These are phyloP conservation scores for Elmis aenea DNA, from an alignment of 2,888 invertebrate genomes.

Conservation along the genomic window DNA sequence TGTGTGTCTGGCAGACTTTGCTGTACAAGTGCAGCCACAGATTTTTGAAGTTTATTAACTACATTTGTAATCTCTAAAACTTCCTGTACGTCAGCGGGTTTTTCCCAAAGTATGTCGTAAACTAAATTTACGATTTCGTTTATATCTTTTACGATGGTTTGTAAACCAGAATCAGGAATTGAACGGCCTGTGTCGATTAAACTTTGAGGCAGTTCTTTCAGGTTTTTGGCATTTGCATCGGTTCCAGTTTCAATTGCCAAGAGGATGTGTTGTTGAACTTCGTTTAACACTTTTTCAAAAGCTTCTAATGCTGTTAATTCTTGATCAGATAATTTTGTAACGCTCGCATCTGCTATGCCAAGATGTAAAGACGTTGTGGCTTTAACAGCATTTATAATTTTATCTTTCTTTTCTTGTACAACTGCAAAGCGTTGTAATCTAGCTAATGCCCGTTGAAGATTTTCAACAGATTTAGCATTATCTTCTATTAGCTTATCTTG, in stretches of 20 bases:
- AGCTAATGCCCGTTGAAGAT: conserved; percentile 14
- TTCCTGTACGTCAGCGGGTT: neutral
- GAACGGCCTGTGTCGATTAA: neutral
- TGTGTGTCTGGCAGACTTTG: conserved; percentile 6
- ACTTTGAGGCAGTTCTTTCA: neutral
- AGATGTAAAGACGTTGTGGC: conserved; percentile 10
- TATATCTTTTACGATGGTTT: too few species aligned
- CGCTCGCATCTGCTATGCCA: conserved; percentile 8
- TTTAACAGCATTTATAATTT: conserved; percentile 11
- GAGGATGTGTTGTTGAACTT: conserved; percentile 1
- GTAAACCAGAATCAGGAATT: too few species aligned
- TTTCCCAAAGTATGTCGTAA: neutral
- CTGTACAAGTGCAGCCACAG: conserved; percentile 11
- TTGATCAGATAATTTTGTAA: conserved; percentile 3
- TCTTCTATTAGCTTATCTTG: too few species aligned
- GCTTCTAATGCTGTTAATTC: conserved; percentile 6
- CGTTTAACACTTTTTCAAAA: conserved; percentile 12
- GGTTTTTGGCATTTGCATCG: neutral
- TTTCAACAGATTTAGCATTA: conserved; percentile 13
- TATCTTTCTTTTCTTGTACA: conserved; percentile 8
- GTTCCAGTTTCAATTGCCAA: too few species aligned
- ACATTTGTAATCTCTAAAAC: neutral
- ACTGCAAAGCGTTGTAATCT: conserved; percentile 10
- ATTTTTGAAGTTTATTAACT: conserved; percentile 11
- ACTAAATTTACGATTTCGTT: neutral